Conservation (phyloP, 1,140 invertebrate genomes). For the Ooceraea biroi region DNA sequence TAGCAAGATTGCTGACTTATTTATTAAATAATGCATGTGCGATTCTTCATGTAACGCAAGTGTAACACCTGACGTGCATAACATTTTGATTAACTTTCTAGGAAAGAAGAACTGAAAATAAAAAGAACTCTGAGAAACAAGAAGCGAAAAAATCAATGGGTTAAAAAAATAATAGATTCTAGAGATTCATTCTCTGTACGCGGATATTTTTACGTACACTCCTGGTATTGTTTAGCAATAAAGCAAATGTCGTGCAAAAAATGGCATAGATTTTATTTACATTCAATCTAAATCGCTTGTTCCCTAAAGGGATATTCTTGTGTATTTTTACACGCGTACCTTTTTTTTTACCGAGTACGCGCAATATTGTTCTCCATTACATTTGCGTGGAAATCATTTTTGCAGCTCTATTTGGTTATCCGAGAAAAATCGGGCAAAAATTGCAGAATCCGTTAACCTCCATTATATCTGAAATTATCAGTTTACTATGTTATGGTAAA, state of each 20-base stretch:
- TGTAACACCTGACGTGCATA: no score
- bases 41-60: no score
- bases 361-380: conserved; percentile 60
- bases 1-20: neutral
- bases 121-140: neutral
- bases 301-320: conserved; percentile 60
- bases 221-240: conserved; percentile 53
- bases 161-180: conserved; percentile 17
- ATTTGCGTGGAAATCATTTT: conserved; percentile 63
- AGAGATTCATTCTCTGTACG: neutral
- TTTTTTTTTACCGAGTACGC: conserved; percentile 13
- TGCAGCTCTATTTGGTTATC: conserved; percentile 59
- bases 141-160: neutral
- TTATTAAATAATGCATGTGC: no score
- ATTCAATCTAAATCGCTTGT: conserved; percentile 61
- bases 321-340: conserved; percentile 53
- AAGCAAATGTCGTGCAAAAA: conserved; percentile 53
- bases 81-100: no score
- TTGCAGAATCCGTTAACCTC: conserved; percentile 58
- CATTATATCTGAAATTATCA: conserved; percentile 60
- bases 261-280: conserved; percentile 58
- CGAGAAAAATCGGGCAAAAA: conserved; percentile 56
- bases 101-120: neutral
- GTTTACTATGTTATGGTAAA: conserved; percentile 52
- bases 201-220: conserved; percentile 25